phyloP scores from a whole-genome alignment of 2,797 vertebrate species.

The Sebastes flavidus region DNA sequence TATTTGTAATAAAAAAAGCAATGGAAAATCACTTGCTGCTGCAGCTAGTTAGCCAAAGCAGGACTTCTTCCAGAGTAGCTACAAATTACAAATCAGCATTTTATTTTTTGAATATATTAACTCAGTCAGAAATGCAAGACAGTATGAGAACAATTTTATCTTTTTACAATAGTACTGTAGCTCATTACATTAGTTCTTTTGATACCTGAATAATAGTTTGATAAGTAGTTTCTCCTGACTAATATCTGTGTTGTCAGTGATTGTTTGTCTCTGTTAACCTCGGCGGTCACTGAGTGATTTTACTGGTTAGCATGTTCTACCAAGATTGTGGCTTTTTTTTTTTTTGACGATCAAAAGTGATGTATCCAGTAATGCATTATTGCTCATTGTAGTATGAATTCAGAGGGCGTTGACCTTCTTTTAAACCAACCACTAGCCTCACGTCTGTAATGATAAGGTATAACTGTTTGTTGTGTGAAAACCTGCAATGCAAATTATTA shows the following conservation, averaged over 20 bases:
- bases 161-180: constrained; percentile 70
- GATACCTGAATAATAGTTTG: constrained; percentile 59
- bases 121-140: constrained; percentile 41
- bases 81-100: constrained; percentile 57
- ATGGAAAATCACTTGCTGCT: constrained; percentile 60
- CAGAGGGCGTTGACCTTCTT: constrained; percentile 28
- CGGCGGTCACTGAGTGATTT: constrained; percentile 59
- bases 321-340: constrained; percentile 24
- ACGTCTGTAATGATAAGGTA: constrained; percentile 32
- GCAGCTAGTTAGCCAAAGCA: constrained; percentile 78
- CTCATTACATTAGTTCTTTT: constrained; percentile 53
- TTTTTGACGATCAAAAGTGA: constrained; percentile 26
- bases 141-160: constrained; percentile 41
- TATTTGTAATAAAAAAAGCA: constrained; percentile 51
- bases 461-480: constrained; percentile 56
- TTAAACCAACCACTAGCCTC: constrained; percentile 68
- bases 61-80: constrained; percentile 72
- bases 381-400: constrained; percentile 40
- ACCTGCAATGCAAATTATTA: constrained; percentile 45
- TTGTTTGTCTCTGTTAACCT: constrained; percentile 44
- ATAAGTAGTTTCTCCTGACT: constrained; percentile 46
- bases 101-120: constrained; percentile 57
- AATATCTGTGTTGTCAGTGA: constrained; percentile 51
- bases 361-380: constrained; percentile 32
- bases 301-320: constrained; percentile 46